phyloP scores from a whole-genome alignment of 35 echinoderm and acorn worm species.

The Chiridota heheva region DNA sequence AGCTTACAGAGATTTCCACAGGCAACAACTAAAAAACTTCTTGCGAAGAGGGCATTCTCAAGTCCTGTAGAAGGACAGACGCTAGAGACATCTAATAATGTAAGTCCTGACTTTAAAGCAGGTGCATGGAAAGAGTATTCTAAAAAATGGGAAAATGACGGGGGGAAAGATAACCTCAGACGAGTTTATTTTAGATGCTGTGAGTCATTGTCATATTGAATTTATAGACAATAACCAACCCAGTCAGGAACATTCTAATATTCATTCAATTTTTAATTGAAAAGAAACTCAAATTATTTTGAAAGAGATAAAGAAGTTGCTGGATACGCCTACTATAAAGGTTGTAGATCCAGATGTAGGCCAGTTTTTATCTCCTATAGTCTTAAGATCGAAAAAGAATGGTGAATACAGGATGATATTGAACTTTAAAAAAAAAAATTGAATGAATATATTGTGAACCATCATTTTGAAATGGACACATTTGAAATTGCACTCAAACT shows the following conservation, averaged over 20 bases:
- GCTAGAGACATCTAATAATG: too few relatives aligned
- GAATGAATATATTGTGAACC: not conserved
- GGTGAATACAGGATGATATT: not conserved
- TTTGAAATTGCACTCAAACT: not conserved
- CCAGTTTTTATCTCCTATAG: not conserved
- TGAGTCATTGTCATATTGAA: not conserved
- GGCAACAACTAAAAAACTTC: not conserved
- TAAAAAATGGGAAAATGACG: too few relatives aligned
- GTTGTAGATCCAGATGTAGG: not conserved
- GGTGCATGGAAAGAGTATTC: not conserved
- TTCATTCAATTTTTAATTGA: not conserved
- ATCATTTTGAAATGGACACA: too few relatives aligned
- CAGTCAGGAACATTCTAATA: too few relatives aligned
- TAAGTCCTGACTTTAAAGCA: too few relatives aligned
- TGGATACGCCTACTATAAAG: not conserved
- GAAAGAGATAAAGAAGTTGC: not conserved
- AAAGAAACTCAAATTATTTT: not conserved
- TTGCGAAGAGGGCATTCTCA: not conserved
- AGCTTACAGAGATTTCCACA: too few relatives aligned
- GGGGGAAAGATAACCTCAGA: not conserved
- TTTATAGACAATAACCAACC: too few relatives aligned
- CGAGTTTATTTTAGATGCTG: not conserved
- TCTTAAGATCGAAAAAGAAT: not conserved
- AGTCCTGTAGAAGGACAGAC: not conserved
- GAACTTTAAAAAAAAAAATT: not conserved